Conservation (phyloP, 2,888 invertebrate genomes). For the Papilio gigon region DNA sequence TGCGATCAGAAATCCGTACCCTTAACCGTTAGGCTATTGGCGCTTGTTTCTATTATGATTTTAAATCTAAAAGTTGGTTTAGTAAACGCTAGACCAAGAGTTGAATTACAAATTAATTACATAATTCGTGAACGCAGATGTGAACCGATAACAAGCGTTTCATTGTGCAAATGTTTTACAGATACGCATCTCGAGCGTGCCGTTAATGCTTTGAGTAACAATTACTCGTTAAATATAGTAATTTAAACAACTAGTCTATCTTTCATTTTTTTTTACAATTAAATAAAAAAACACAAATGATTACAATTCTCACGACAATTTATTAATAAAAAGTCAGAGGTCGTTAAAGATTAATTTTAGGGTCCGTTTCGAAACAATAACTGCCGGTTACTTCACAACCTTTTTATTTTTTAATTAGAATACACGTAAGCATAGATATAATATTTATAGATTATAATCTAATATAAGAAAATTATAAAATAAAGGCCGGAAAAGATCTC, state of each 20-base stretch:
- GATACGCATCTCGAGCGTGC: slow-evolving; percentile 10
- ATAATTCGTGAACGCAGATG: slow-evolving; percentile 14
- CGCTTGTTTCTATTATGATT: too few species aligned
- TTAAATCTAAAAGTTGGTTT: too few species aligned
- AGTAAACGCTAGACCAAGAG: background rate
- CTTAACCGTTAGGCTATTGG: too few species aligned
- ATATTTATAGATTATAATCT: too few species aligned
- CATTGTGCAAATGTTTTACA: slow-evolving; percentile 18
- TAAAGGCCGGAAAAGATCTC: too few species aligned
- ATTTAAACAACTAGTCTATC: background rate
- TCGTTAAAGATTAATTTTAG: slow-evolving; percentile 9
- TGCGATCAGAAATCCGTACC: too few species aligned
- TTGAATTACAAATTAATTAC: slow-evolving; percentile 17
- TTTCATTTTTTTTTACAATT: background rate
- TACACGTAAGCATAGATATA: too few species aligned
- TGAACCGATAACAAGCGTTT: slow-evolving; percentile 21
- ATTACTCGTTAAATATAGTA: slow-evolving; percentile 5
- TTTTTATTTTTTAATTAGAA: background rate
- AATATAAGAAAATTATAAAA: too few species aligned
- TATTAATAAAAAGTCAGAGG: background rate
- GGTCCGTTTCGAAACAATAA: background rate
- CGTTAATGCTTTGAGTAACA: background rate
- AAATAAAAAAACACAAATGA: background rate
- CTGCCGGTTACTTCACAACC: background rate
- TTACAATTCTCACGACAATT: background rate